phyloP scores from a whole-genome alignment of 2,113 vertebrate species.

The Bucco capensis region DNA sequence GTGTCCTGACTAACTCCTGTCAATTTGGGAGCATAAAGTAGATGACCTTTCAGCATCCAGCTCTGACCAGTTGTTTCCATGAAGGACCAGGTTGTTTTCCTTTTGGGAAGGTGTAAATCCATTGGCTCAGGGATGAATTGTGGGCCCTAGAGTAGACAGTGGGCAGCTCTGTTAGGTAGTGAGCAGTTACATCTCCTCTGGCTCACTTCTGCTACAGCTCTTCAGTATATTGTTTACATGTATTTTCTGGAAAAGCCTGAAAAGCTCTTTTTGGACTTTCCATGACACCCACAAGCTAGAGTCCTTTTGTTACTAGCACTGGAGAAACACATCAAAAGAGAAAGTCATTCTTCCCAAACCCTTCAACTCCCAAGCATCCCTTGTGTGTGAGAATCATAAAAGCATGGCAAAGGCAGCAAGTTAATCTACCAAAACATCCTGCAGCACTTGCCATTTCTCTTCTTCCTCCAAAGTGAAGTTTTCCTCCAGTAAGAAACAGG shows the following conservation, averaged over 20 bases:
- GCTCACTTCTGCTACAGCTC: not conserved
- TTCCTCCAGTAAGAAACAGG: not conserved
- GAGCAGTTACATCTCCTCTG: not conserved
- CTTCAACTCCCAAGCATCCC: not conserved
- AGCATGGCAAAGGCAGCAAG: not conserved
- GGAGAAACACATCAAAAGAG: not conserved
- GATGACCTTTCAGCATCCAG: not conserved
- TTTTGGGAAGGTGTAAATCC: not conserved
- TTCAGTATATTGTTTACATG: not conserved
- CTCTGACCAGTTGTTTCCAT: not conserved
- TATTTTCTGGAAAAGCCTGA: not conserved
- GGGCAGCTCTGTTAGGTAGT: not conserved
- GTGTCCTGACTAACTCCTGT: not conserved
- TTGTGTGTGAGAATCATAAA: not conserved
- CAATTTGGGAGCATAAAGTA: not conserved
- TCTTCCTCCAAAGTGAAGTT: not conserved
- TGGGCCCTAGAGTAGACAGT: not conserved
- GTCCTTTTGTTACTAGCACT: not conserved
- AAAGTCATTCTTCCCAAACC: not conserved
- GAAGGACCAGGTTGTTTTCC: not conserved
- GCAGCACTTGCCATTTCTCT: not conserved
- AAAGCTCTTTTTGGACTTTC: not conserved
- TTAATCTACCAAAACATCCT: not conserved
- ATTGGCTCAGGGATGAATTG: not conserved
- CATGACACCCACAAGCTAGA: not conserved